phyloP scores from a whole-genome alignment of 2,113 vertebrate genomes.

The Crotalus horridus region DNA sequence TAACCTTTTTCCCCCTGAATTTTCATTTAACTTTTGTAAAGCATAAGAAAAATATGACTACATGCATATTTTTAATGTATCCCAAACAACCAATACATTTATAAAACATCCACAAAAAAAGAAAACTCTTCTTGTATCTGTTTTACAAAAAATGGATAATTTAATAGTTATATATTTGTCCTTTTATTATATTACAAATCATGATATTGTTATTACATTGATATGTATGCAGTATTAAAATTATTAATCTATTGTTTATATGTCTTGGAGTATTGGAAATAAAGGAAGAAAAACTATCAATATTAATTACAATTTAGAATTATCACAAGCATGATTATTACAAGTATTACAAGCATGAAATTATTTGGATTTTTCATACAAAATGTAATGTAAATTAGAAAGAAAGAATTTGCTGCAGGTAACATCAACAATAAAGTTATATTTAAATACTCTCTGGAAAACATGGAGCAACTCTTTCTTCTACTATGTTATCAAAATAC shows the following conservation, averaged over 20 bases:
- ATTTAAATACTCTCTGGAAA: background rate
- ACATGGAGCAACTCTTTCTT: background rate
- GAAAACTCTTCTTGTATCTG: background rate
- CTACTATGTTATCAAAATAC: background rate
- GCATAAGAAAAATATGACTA: background rate
- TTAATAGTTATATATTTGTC: background rate
- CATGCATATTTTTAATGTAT: background rate
- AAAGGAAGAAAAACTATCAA: background rate
- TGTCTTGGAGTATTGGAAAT: background rate
- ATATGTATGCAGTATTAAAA: background rate
- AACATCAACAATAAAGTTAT: background rate
- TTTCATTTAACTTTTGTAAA: background rate
- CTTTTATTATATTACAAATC: background rate
- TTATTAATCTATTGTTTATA: background rate
- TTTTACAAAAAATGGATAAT: background rate
- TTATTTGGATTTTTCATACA: background rate
- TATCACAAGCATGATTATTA: background rate
- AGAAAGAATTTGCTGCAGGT: background rate
- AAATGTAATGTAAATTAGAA: background rate
- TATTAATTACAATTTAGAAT: background rate
- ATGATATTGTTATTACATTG: background rate
- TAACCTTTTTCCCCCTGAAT: background rate
- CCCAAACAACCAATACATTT: background rate
- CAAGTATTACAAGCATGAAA: background rate
- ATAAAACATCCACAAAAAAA: background rate